These are phyloP conservation scores for Choristoneura rosaceana DNA, from an alignment of 2,888 invertebrate genomes.

Conservation along the genomic window DNA sequence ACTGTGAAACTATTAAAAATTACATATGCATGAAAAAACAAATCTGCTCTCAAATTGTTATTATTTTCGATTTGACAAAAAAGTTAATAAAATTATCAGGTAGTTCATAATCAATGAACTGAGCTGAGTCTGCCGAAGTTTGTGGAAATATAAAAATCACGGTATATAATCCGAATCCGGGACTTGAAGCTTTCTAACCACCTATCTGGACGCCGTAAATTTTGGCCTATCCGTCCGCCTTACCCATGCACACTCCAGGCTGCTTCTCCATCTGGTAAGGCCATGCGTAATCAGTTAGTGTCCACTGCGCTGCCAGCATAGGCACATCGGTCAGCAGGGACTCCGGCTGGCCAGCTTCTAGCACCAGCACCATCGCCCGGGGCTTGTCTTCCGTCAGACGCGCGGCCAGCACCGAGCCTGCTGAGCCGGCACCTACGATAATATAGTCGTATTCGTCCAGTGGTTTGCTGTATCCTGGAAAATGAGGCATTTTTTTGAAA, in stretches of 20 bases:
- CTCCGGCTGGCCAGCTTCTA: slow-evolving; percentile 86
- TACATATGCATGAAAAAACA: no score
- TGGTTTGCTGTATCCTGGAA: slow-evolving; percentile 62
- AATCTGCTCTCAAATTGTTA: no score
- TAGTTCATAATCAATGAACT: no score
- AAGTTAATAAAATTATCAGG: no score
- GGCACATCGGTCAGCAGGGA: slow-evolving; percentile 85
- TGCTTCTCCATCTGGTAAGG: slow-evolving; percentile 87
- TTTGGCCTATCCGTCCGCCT: slow-evolving; percentile 37
- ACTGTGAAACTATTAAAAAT: no score
- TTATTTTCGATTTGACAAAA: no score
- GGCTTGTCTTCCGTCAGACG: slow-evolving; percentile 87
- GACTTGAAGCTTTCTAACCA: no score
- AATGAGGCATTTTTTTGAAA: neutral
- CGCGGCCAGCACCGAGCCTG: slow-evolving; percentile 89
- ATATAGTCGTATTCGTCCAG: slow-evolving; percentile 87
- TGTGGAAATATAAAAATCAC: no score
- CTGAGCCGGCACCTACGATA: slow-evolving; percentile 89
- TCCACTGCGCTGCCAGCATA: slow-evolving; percentile 83
- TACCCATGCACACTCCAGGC: slow-evolving; percentile 82
- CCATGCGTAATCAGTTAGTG: slow-evolving; percentile 87
- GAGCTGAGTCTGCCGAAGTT: no score
- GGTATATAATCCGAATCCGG: no score
- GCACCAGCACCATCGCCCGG: slow-evolving; percentile 84
- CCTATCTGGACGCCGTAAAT: neutral